Percentiles rank a stretch among this genome's conserved stretches.
These are phyloP conservation scores for Anadara kagoshimensis DNA, from an alignment of 1,140 invertebrate species.

Conservation along the genomic window DNA sequence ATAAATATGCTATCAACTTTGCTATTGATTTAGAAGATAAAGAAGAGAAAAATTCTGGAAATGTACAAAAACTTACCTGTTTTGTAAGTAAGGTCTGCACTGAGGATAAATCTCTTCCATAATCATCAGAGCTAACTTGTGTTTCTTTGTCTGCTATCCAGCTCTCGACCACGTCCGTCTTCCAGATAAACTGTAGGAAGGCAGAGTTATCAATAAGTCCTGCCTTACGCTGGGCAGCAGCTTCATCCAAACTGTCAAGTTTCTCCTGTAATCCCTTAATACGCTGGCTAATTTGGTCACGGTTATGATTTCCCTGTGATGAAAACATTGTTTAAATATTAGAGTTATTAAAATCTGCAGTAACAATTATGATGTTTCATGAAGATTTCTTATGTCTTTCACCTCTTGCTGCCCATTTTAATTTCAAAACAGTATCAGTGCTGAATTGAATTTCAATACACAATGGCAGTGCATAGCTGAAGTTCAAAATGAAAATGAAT, in stretches of 20 bases:
- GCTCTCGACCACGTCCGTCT: constrained; percentile 99
- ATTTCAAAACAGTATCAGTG: no score
- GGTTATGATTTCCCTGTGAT: constrained; percentile 90
- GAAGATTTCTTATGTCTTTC: no score
- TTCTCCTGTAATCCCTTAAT: constrained; percentile 90
- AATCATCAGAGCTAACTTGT: constrained; percentile 95
- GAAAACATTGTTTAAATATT: constrained; percentile 3
- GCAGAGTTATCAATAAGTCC: constrained; percentile 96
- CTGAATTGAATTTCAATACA: no score
- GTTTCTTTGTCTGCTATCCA: constrained; percentile 99
- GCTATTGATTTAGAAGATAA: no score
- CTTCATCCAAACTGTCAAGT: constrained; percentile 87
- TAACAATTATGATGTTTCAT: no score
- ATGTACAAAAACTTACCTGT: constrained; percentile 86
- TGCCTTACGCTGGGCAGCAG: constrained; percentile 89
- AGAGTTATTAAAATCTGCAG: no score
- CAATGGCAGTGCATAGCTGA: no score
- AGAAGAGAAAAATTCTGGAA: constrained; percentile 77
- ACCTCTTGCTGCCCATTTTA: no score
- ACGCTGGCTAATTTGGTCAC: constrained; percentile 90
- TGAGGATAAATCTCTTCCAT: constrained; percentile 97
- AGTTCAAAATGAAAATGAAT: no score
- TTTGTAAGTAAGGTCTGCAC: constrained; percentile 99
- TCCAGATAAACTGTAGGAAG: constrained; percentile 99
- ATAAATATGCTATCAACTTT: no score